Evolutionary conservation across 2,888 invertebrate genomes (phyloP), one percentile per base, ranked within the genome.

Genomic region (Eulithis prunata): DNA sequence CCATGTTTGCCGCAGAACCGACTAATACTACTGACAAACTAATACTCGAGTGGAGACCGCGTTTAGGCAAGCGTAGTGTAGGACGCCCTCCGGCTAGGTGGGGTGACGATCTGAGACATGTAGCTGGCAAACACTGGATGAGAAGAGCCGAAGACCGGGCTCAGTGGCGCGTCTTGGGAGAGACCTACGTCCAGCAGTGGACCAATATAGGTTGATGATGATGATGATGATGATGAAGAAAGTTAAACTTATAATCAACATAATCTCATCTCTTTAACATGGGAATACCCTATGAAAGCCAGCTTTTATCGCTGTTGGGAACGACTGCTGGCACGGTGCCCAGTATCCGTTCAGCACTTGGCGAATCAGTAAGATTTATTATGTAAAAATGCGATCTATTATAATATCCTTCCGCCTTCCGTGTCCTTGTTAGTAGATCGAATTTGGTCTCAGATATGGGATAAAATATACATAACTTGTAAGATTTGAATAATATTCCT

Each of bases 251-350:
- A 41, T 52, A 47, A 58, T 64, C 11, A 58, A 32, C 28, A 10
- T 21, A 13, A 11, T 36, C 12, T 58, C 28, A 41, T 54, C 53
- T 53, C 36, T 56, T 32, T 21, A 47, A 53, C 46, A 13, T 28
- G 53, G 21, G 36, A 28, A 47, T 45, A 41, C 38, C 53, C 38
- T 45, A 38, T 28, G 46, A 51, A 51, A 60, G 53, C 28, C 28
- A 47, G 43, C 63, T 38, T 62, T 67, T 60, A 65, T 56, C 52
- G 51, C 10, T 53, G 59, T 49, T 57, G 21, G 52, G 47, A 63
- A 63, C 59, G 57, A 67, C 28, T 47, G 36, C 28, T 67, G 67
- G 67, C 67, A 57, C 13, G 11, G 13, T 60, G 67, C 63, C 67
- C 63, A 45, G 58, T 38, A 58, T 62, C 51, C 49, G n/a, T 38